Base-by-base conservation (phyloP, 2,888 invertebrate species). In the Tetheella fluctuosa region DNA sequence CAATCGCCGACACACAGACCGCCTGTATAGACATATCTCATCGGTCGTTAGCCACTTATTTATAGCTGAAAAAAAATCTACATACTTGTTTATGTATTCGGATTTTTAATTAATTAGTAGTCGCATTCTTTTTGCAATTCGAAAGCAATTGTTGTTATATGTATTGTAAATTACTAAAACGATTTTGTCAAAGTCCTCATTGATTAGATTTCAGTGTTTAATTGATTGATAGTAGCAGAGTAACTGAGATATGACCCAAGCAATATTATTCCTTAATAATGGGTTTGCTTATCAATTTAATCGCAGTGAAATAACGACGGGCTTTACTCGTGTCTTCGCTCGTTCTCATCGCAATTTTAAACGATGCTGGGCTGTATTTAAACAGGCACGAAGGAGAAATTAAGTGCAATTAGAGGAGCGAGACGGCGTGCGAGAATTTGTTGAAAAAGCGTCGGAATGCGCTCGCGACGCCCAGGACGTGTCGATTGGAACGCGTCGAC, bases 391-490 rank as follows among this genome's bases (percentile, higher is more conserved):
- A 84, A 85, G 85, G 71, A 85, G 78, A 86, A 91, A 91, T 91
- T 90, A 90, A 89, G 84, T 83, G 84, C 85, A 90, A 91, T 91
- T 91, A 91, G 86, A 84, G 76, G 85, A 78, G 84, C 81, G 85
- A 83, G 83, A 81, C 88, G 85, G 89, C 85, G 87, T 80, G 83
- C 75, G 74, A 83, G 89, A 84, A 91, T 91, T 84, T 83, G 78
- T 73, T 73, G 79, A 88, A 88, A 91, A 91, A 90, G 77, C 71
- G 64, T 63, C 62, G 86, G 91, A 81, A 90, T 90, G 85, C 83
- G 71, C 79, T 72, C 73, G 85, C 81, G 84, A 81, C 83, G 79
- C 79, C 69, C 76, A 74, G 68, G 77, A 85, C 81, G 87, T 87
- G 89, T 88, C 82, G 86, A 84, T 80, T 71, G 83, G 85, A 80